Evolutionary conservation across 2,797 vertebrate genomes (phyloP).

Genomic region (Cyclura pinguis): DNA sequence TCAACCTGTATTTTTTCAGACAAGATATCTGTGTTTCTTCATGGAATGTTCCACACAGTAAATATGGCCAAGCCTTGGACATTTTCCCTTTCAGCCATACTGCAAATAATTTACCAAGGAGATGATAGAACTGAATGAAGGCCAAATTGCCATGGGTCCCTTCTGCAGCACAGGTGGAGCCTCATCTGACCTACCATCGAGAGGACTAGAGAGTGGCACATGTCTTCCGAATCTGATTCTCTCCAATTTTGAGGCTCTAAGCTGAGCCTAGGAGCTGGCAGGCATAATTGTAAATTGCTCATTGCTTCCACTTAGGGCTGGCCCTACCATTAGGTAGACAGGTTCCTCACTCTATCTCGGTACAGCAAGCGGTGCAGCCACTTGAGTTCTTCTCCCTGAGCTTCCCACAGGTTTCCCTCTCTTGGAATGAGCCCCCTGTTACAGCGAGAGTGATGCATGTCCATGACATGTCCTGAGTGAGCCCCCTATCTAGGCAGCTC

Average conservation of each 20-base stretch:
- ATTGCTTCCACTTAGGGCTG: background rate
- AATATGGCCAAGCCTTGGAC: conserved; percentile 54
- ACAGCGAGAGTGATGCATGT: too few species aligned
- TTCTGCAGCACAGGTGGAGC: background rate
- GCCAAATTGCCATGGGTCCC: background rate
- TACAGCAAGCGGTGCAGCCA: too few species aligned
- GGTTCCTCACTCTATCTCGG: too few species aligned
- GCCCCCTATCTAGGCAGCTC: too few species aligned
- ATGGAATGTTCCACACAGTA: conserved; percentile 53
- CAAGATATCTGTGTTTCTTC: too few species aligned
- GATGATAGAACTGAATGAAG: background rate
- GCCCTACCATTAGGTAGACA: too few species aligned
- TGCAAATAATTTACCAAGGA: background rate
- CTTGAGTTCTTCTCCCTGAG: too few species aligned
- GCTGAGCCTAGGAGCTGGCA: background rate
- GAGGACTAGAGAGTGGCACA: background rate
- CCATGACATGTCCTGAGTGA: too few species aligned
- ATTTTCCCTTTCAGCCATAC: conserved; percentile 69
- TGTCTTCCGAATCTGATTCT: background rate
- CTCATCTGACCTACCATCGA: too few species aligned
- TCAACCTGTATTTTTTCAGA: too few species aligned
- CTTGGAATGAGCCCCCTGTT: too few species aligned
- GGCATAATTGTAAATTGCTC: background rate
- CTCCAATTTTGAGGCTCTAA: background rate
- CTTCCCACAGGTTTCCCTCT: too few species aligned